Evolutionary conservation across 2,888 invertebrate genomes (phyloP).

Genomic region (Drosophila stalkeri): DNA sequence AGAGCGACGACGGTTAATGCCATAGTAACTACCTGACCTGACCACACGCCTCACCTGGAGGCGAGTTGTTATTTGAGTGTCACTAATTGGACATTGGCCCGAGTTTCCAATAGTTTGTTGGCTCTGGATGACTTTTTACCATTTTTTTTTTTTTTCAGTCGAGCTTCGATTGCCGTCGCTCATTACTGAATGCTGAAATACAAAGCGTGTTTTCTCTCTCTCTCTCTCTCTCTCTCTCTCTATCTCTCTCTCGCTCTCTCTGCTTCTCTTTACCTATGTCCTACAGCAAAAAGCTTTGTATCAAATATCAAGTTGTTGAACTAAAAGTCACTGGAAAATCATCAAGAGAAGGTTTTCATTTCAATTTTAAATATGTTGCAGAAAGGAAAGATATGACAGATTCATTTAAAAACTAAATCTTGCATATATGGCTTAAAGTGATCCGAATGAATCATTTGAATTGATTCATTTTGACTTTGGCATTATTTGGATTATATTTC

Average conservation of each 20-base stretch:
- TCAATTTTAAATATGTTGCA: neutral
- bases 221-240: neutral
- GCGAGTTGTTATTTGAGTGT: conserved; percentile 67
- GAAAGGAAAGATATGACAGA: neutral
- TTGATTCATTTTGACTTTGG: neutral
- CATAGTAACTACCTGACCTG: neutral
- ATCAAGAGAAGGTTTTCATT: neutral
- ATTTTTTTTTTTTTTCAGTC: neutral
- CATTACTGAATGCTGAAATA: conserved; percentile 41
- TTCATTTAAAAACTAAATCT: neutral
- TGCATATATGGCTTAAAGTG: neutral
- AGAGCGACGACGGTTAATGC: neutral
- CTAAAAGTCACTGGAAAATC: neutral
- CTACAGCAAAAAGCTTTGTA: neutral
- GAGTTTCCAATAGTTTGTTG: conserved; percentile 70
- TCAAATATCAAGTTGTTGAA: neutral
- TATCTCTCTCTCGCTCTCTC: no score
- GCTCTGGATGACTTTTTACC: neutral
- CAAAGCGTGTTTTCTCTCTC: neutral
- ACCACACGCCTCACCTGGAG: conserved; percentile 10
- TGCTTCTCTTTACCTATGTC: neutral
- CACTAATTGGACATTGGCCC: conserved; percentile 72
- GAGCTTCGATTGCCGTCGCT: conserved; percentile 28
- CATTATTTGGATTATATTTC: no score
- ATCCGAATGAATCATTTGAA: neutral